Percentiles rank a stretch among this genome's conserved stretches.
Conservation (phyloP, 2,888 invertebrate species). For the Pasiphila rectangulata region DNA sequence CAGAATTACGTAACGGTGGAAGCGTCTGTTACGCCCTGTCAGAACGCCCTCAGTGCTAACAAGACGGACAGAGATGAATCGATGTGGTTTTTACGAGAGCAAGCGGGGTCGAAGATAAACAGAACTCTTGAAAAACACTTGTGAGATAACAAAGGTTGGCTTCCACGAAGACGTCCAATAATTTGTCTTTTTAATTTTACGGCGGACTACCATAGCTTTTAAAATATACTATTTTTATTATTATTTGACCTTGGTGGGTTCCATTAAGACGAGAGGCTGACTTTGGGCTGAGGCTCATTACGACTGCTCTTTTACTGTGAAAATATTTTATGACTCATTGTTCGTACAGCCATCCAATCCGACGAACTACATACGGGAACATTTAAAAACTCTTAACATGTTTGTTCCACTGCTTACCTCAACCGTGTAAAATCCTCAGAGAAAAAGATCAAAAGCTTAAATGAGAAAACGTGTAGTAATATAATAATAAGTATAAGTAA, state of each 20-base stretch:
- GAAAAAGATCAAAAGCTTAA: constrained; percentile 38
- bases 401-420: constrained; percentile 23
- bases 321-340: constrained; percentile 74
- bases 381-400: constrained; percentile 32
- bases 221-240: constrained; percentile 64
- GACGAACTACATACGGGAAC: constrained; percentile 45
- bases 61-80: constrained; percentile 68
- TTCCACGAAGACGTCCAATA: constrained; percentile 80
- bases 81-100: constrained; percentile 50
- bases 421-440: constrained; percentile 24
- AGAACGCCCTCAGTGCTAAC: constrained; percentile 73
- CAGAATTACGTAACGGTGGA: constrained; percentile 75
- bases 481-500: constrained; percentile 54
- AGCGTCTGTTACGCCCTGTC: constrained; percentile 77
- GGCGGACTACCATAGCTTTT: constrained; percentile 76
- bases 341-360: constrained; percentile 59
- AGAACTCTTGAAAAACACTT: constrained; percentile 80
- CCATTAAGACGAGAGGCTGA: constrained; percentile 69
- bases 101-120: constrained; percentile 67
- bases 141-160: constrained; percentile 79
- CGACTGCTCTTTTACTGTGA: constrained; percentile 55
- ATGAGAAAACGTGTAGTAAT: constrained; percentile 62
- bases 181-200: constrained; percentile 82
- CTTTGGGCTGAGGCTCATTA: constrained; percentile 74
- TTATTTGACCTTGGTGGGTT: constrained; percentile 64